Base-by-base conservation (phyloP, 2,888 invertebrate genomes). In the Eumacrocentrus americanus region DNA sequence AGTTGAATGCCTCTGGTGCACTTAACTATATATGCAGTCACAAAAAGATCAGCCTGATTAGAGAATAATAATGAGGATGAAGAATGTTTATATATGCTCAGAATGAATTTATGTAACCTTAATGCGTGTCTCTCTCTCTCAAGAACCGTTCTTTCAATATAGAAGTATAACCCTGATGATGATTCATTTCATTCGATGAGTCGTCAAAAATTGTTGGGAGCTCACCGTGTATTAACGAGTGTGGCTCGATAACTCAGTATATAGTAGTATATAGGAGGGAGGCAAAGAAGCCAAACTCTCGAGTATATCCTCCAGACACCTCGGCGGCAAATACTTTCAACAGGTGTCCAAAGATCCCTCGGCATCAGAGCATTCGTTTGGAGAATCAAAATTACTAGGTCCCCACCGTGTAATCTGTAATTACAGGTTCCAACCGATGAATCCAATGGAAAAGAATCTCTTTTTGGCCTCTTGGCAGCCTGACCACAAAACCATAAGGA, bases 361-460 rank as follows among this genome's bases (percentile, higher is more conserved):
- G 37, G 12, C 38, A 37, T 14, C 52, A 42, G 38, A 51, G 37
- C 22, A 34, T 54, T 54, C n/a, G 35, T 29, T 35, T 34, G 46
- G 29, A 61, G 52, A 35, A 42, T 59, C 51, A 54, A 67, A 72
- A 70, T 73, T 68, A 72, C 63, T 54, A 71, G 71, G 67, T 65
- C 67, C 64, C 62, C 56, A 12, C n/a, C 68, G 63, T 67, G 69
- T 75, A 73, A 76, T 76, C 73, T 72, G 67, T 77, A 78, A 77
- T 78, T 77, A 75, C 64, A 69, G 71, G 72, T 70, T 69, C 66
- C 64, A 51, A 63, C 35, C 58, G 58, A 48, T 44, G 54, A 50
- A 47, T 29, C 34, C 11, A 18, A 54, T 54, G 29, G 25, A 44
- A 14, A 16, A 40, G 22, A 6, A 22, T 44, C 44, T 44, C 20